Evolutionary conservation across 1,140 invertebrate species (phyloP).

Genomic region (Muscidifurax raptorellus): DNA sequence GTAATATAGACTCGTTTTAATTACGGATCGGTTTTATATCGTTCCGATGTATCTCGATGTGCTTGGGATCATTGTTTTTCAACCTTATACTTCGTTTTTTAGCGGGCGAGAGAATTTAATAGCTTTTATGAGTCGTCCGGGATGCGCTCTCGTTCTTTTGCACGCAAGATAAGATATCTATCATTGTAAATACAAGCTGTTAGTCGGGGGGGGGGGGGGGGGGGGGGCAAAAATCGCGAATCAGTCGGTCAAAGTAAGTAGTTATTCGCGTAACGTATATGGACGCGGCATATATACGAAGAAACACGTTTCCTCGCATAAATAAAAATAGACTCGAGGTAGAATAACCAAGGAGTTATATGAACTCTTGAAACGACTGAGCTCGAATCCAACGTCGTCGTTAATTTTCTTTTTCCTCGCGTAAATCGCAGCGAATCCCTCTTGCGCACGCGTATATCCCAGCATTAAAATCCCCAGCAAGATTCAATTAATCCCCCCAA

Average conservation of each 20-base stretch:
- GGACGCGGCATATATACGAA: background rate
- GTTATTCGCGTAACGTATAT: background rate
- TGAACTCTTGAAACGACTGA: constrained; percentile 6
- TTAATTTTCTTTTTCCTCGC: constrained; percentile 44
- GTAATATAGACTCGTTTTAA: constrained; percentile 38
- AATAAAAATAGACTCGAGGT: background rate
- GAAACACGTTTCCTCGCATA: background rate
- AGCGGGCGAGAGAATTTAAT: constrained; percentile 32
- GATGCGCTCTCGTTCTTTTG: background rate
- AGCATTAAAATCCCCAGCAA: too few relatives aligned
- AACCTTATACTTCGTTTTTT: constrained; percentile 53
- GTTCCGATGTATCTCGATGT: constrained; percentile 43
- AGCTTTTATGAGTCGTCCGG: constrained; percentile 25
- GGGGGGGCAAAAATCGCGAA: background rate
- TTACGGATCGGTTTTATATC: constrained; percentile 17
- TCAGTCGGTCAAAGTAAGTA: background rate
- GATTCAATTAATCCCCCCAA: too few relatives aligned
- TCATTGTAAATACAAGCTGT: constrained; percentile 11
- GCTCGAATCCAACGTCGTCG: background rate
- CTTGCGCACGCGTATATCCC: too few relatives aligned
- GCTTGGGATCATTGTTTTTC: constrained; percentile 38
- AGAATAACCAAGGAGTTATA: background rate
- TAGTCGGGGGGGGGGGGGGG: too few relatives aligned
- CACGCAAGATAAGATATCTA: constrained; percentile 10
- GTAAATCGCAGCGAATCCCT: too few relatives aligned